phyloP scores from a whole-genome alignment of 2,113 vertebrate species.

The Helogale parvula region DNA sequence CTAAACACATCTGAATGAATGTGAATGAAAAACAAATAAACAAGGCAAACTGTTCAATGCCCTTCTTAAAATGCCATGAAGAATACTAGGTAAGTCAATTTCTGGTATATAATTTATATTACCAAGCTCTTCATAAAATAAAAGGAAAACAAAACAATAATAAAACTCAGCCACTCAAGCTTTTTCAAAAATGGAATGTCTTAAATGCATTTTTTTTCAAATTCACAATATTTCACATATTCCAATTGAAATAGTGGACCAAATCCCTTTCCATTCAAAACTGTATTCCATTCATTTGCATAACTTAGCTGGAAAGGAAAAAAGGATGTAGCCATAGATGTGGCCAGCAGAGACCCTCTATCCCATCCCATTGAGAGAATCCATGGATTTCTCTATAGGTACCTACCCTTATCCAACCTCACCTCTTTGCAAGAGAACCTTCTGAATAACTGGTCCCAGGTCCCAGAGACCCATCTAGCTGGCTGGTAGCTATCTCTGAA shows the following conservation, averaged over 20 bases:
- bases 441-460: neutral
- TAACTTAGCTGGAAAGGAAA: neutral
- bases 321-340: neutral
- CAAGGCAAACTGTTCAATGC: neutral
- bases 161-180: neutral
- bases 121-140: constrained; percentile 2
- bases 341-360: neutral
- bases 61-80: neutral
- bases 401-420: neutral
- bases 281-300: neutral
- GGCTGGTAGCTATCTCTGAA: neutral
- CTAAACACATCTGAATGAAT: neutral
- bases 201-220: neutral
- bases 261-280: neutral
- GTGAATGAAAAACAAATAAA: neutral
- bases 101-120: neutral
- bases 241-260: neutral
- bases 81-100: neutral
- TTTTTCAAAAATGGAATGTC: neutral
- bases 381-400: neutral
- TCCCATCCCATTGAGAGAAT: neutral
- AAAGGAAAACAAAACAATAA: neutral
- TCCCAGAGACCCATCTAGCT: neutral
- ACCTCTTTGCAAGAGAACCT: neutral
- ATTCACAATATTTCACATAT: neutral